Percentiles rank a stretch among this genome's conserved stretches.
These are phyloP conservation scores for Clitarchus hookeri DNA, from an alignment of 2,888 invertebrate genomes.

Conservation along the genomic window DNA sequence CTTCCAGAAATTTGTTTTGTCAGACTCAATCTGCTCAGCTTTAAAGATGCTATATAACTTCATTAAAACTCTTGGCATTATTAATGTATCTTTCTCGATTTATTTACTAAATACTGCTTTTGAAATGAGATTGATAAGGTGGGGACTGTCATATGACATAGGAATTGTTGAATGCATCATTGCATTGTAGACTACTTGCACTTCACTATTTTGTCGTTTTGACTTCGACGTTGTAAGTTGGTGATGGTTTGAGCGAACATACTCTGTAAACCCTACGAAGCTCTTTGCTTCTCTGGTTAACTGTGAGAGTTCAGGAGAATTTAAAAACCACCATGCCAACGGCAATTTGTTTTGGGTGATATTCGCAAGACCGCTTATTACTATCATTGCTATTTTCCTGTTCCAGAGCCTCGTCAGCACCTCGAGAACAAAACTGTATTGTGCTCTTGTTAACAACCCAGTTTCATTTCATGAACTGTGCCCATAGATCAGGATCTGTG, in stretches of 20 bases:
- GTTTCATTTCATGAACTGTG: constrained; percentile 23
- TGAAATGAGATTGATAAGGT: neutral
- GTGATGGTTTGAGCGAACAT: neutral
- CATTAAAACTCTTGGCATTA: neutral
- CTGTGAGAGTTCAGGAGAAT: constrained; percentile 10
- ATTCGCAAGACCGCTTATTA: neutral
- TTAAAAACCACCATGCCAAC: neutral
- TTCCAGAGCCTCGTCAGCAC: neutral
- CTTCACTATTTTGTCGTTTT: neutral
- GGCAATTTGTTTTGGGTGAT: neutral
- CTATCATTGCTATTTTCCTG: constrained; percentile 23
- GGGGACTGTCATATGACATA: neutral
- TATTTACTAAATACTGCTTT: neutral
- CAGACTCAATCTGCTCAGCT: constrained; percentile 5
- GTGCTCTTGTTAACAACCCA: constrained; percentile 31
- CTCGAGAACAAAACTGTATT: constrained; percentile 11
- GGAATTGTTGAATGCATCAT: neutral
- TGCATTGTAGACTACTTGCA: neutral
- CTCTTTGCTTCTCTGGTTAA: no score
- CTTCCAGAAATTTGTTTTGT: neutral
- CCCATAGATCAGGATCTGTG: constrained; percentile 7
- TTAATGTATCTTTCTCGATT: neutral
- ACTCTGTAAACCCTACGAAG: neutral
- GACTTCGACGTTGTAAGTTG: constrained; percentile 1
- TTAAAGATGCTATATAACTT: neutral